Evolutionary conservation across 2,113 vertebrate species (phyloP), one percentile per base, ranked within the genome.

Genomic region (Columba janthina): DNA sequence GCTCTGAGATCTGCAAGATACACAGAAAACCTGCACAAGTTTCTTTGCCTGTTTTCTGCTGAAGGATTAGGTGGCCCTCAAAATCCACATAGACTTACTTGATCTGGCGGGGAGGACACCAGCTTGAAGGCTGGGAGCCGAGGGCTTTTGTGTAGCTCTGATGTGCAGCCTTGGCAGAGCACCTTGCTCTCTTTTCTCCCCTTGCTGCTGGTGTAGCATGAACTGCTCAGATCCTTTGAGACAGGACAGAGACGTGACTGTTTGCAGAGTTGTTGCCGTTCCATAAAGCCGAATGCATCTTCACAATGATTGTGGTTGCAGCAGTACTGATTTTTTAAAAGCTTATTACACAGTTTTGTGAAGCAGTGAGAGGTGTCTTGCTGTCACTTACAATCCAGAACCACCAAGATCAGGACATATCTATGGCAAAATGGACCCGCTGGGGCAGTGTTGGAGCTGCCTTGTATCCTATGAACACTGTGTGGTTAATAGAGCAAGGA

Each of bases 161-260:
- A 12, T 17, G 16, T 16, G 64, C 24, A 40, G 32, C 40, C 40
- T 40, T 70, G 38, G 18, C 61, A 44, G 32, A 36, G 26, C 12
- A 61, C 15, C 21, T 56, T 74, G 9, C 5, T 58, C 12, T 61
- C 31, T 48, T 70, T 54, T 48, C 15, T 54, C 7, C 13, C 12
- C 40, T 66, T 0, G 1, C 38, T 78, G 18, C 10, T 3, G 6
- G 19, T 12, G 3, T 32, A 58, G 21, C 3, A 5, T 48, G 76
- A 69, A 17, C 61, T 36, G 44, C 13, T 67, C 10, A 18, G 31
- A 32, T 60, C 5, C 38, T 50, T 70, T 44, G 31, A 38, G 34
- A 50, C 11, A 34, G 57, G 44, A 48, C 46, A 62, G n/a, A 72
- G 28, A 24, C 12, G 17, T 12, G 38, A 50, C 42, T 0, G 0